Evolutionary conservation across 1,140 invertebrate genomes (phyloP).

Genomic region (Orchesella cincta): DNA sequence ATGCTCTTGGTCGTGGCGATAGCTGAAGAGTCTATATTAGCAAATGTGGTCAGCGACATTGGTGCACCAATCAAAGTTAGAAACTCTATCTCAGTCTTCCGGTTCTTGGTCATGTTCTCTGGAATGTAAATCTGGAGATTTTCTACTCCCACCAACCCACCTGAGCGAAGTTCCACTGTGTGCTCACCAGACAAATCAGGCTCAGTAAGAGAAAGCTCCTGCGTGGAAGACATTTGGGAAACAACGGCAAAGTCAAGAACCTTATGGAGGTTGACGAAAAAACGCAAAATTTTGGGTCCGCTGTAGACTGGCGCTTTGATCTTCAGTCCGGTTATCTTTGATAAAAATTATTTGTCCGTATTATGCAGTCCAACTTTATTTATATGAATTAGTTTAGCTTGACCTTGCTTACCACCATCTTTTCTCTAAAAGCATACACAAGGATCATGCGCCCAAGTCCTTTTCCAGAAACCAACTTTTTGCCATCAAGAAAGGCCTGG

Average conservation of each 20-base stretch:
- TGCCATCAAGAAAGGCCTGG: conserved; percentile 13
- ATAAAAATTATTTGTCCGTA: too few relatives aligned
- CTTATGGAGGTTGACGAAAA: conserved; percentile 2
- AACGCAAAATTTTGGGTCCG: conserved; percentile 4
- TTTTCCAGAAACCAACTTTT: conserved; percentile 11
- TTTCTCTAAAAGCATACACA: conserved; percentile 15
- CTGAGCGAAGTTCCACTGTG: background rate
- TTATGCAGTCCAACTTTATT: background rate
- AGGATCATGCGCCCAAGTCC: conserved; percentile 4
- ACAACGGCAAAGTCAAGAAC: background rate
- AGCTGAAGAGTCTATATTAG: background rate
- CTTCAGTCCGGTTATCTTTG: background rate
- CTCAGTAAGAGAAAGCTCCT: background rate
- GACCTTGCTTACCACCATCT: conserved; percentile 22
- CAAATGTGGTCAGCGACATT: conserved; percentile 9
- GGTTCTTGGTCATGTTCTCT: background rate
- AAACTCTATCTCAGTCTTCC: conserved; percentile 4
- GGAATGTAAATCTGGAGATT: conserved; percentile 22
- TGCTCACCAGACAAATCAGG: background rate
- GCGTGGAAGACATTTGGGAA: background rate
- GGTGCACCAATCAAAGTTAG: background rate
- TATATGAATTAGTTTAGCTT: background rate
- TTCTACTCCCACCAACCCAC: background rate
- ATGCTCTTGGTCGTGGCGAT: too few relatives aligned
- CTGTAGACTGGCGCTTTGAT: conserved; percentile 15